These are phyloP conservation scores for Diplogasteroides magnus DNA, from an alignment of 1,140 invertebrate genomes.

Conservation along the genomic window DNA sequence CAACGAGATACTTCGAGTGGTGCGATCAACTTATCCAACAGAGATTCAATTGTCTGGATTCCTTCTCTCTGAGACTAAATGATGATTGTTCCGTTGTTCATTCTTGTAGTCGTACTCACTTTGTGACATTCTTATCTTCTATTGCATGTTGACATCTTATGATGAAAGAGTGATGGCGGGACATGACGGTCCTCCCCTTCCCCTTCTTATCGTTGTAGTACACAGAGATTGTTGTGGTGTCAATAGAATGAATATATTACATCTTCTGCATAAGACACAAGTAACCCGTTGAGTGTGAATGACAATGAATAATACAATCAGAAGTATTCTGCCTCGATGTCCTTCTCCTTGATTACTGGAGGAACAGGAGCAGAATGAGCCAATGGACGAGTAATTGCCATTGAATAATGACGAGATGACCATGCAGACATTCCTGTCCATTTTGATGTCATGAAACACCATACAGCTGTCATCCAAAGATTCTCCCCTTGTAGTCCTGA, in stretches of 20 bases:
- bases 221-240: too few relatives aligned
- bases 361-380: slow-evolving; percentile 6
- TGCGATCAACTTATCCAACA: slow-evolving; percentile 44
- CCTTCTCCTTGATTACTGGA: neutral
- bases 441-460: slow-evolving; percentile 24
- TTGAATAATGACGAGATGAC: slow-evolving; percentile 8
- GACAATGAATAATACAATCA: too few relatives aligned
- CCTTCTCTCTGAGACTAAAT: slow-evolving; percentile 37
- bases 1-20: slow-evolving; percentile 44
- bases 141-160: neutral
- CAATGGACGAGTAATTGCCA: slow-evolving; percentile 3
- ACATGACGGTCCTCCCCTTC: too few relatives aligned
- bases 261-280: too few relatives aligned
- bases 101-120: neutral
- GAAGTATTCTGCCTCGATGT: too few relatives aligned
- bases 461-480: slow-evolving; percentile 25
- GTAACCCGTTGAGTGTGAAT: too few relatives aligned
- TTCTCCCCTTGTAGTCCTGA: slow-evolving; percentile 24
- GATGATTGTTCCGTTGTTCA: neutral
- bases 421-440: slow-evolving; percentile 12
- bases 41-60: slow-evolving; percentile 48
- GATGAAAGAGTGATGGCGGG: neutral
- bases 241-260: too few relatives aligned
- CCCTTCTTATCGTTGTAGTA: too few relatives aligned
- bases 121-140: neutral